These are phyloP conservation scores for Phalera bucephala DNA, from an alignment of 2,888 invertebrate species.

Conservation along the genomic window DNA sequence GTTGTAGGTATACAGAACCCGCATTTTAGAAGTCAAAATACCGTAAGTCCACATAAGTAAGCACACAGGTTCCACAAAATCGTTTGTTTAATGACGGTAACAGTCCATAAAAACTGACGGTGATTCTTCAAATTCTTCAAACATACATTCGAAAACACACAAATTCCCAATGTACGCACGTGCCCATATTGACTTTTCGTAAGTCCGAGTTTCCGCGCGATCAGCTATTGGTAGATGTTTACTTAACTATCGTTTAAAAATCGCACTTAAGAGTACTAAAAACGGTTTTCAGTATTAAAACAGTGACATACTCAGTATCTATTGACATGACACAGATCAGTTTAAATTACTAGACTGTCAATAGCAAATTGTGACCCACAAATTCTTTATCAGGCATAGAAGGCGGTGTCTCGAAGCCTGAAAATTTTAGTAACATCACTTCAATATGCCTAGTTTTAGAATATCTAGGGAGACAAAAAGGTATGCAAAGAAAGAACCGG, in stretches of 20 bases:
- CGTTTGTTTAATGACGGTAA: slow-evolving; percentile 29
- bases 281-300: slow-evolving; percentile 61
- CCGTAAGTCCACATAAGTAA: slow-evolving; percentile 8
- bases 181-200: slow-evolving; percentile 42
- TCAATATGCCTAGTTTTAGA: too few relatives aligned
- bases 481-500: too few relatives aligned
- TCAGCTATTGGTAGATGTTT: slow-evolving; percentile 57
- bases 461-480: too few relatives aligned
- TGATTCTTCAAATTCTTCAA: slow-evolving; percentile 20
- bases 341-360: too few relatives aligned
- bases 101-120: slow-evolving; percentile 25
- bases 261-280: slow-evolving; percentile 55
- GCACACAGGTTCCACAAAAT: slow-evolving; percentile 18
- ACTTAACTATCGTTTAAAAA: slow-evolving; percentile 59
- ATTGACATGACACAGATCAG: too few relatives aligned
- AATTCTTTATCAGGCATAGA: too few relatives aligned
- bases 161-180: slow-evolving; percentile 23
- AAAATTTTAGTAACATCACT: too few relatives aligned
- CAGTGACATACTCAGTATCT: slow-evolving; percentile 58
- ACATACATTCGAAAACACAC: not conserved
- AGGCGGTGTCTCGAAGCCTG: too few relatives aligned
- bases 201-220: slow-evolving; percentile 52
- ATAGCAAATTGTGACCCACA: too few relatives aligned
- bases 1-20: too few relatives aligned
- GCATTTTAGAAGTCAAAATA: too few relatives aligned